Conservation (phyloP, 2,113 vertebrate genomes). For the Triplophysa tibetana region DNA sequence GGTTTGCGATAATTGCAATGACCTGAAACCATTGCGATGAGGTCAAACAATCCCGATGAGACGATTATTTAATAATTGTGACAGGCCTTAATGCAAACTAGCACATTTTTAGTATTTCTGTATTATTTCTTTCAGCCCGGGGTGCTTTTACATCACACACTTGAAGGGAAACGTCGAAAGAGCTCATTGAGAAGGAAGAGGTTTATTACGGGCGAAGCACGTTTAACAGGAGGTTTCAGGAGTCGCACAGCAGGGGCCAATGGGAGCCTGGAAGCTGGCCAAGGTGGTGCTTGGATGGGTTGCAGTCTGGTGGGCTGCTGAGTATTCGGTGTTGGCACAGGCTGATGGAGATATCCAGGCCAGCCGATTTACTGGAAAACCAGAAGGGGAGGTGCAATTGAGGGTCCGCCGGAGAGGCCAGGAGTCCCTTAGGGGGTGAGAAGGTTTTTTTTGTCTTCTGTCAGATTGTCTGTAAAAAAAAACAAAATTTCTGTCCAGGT, state of each 20-base stretch:
- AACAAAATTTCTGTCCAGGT: constrained; percentile 14
- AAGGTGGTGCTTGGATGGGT: constrained; percentile 83
- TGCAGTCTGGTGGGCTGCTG: constrained; percentile 64
- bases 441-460: constrained; percentile 20
- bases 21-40: too few relatives aligned
- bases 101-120: constrained; percentile 45
- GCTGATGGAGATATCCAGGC: constrained; percentile 74
- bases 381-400: constrained; percentile 73
- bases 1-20: too few relatives aligned
- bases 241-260: constrained; percentile 65
- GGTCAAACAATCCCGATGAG: too few relatives aligned
- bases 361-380: constrained; percentile 72
- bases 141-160: constrained; percentile 61
- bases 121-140: constrained; percentile 54
- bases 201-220: constrained; percentile 23
- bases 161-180: constrained; percentile 46
- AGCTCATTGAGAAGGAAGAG: constrained; percentile 50
- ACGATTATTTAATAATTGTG: neutral
- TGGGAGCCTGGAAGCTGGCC: constrained; percentile 76
- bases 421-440: constrained; percentile 86
- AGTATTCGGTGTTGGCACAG: constrained; percentile 63
- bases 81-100: neutral
- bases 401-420: constrained; percentile 84
- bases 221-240: constrained; percentile 38
- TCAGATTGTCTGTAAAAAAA: neutral